Percentiles rank a stretch among this genome's conserved stretches.
These are phyloP conservation scores for Vimba vimba DNA, from an alignment of 2,113 vertebrate species.

Conservation along the genomic window DNA sequence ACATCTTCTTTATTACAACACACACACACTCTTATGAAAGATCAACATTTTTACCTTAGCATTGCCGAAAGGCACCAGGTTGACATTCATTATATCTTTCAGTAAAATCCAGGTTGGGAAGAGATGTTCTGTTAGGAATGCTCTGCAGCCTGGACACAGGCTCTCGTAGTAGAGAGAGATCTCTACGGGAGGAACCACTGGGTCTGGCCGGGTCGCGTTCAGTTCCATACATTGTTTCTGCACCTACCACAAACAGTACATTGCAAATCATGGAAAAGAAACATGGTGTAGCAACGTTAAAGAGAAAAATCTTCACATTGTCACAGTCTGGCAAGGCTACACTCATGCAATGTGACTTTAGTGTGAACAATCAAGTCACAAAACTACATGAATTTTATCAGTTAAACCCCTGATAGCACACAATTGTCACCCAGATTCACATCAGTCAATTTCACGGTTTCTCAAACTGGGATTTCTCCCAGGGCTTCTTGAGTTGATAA, in stretches of 20 bases:
- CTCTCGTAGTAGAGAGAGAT: conserved; percentile 87
- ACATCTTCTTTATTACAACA: background rate
- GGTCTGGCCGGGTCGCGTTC: conserved; percentile 54
- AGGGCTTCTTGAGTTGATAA: no score
- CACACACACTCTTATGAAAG: no score
- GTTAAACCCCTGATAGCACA: background rate
- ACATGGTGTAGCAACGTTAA: no score
- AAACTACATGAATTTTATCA: background rate
- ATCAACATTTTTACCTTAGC: conserved; percentile 73
- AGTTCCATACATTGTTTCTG: conserved; percentile 74
- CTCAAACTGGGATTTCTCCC: no score
- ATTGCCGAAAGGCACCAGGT: conserved; percentile 89
- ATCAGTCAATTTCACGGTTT: no score
- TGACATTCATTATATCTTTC: conserved; percentile 76
- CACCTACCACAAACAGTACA: conserved; percentile 64
- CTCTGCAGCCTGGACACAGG: conserved; percentile 79
- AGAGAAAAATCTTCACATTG: background rate
- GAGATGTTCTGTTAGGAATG: conserved; percentile 79
- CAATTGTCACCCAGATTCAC: background rate
- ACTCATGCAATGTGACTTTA: background rate
- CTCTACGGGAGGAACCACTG: conserved; percentile 58
- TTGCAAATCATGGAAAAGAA: background rate
- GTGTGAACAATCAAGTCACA: background rate
- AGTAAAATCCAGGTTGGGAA: conserved; percentile 88
- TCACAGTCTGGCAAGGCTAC: background rate